Conservation (phyloP, 2,797 vertebrate species). For the Ctenopoma kingsleyae region DNA sequence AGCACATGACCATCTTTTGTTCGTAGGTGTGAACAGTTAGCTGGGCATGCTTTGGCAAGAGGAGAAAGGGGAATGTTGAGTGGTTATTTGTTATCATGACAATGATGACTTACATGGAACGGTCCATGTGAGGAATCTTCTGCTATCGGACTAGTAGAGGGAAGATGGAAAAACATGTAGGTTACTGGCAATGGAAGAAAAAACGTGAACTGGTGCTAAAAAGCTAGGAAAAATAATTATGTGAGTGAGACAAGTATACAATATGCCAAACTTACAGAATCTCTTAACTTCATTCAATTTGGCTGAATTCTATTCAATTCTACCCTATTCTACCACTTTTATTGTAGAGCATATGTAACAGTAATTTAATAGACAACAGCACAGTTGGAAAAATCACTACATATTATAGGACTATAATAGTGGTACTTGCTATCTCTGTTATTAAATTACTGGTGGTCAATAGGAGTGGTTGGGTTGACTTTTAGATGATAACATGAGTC, state of each 20-base stretch:
- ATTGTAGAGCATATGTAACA: neutral
- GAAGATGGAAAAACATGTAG: slow-evolving; percentile 86
- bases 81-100: slow-evolving; percentile 76
- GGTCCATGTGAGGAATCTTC: slow-evolving; percentile 95
- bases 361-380: neutral
- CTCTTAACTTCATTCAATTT: neutral
- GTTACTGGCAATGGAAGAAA: slow-evolving; percentile 73
- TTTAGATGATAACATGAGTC: slow-evolving; percentile 39
- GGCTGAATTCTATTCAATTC: neutral
- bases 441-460: neutral
- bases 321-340: neutral
- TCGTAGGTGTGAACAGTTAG: slow-evolving; percentile 77
- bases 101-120: slow-evolving; percentile 94
- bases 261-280: neutral
- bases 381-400: neutral
- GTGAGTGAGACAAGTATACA: neutral
- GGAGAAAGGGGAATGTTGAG: slow-evolving; percentile 62
- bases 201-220: slow-evolving; percentile 58
- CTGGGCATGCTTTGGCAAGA: slow-evolving; percentile 74
- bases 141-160: slow-evolving; percentile 92
- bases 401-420: neutral
- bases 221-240: slow-evolving; percentile 25
- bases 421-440: neutral
- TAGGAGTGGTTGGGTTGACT: neutral
- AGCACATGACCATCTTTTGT: slow-evolving; percentile 83